These are phyloP conservation scores for Clepsis dumicolana DNA, from an alignment of 2,888 invertebrate genomes.

Conservation along the genomic window DNA sequence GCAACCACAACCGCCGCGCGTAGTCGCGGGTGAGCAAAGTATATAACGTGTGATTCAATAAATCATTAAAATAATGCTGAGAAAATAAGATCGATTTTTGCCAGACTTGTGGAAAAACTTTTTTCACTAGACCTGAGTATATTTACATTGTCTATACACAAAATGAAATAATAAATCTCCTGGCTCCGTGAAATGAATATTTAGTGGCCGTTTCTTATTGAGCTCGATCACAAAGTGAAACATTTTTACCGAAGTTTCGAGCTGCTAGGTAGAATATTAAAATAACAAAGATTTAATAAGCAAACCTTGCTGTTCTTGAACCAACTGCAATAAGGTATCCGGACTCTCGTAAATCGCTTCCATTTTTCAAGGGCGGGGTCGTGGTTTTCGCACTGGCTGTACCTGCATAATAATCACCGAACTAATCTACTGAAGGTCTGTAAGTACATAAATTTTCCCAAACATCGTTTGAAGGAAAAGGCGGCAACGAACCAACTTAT, in stretches of 20 bases:
- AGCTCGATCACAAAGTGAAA: too few relatives aligned
- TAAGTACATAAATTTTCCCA: background rate
- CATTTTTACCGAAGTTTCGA: background rate
- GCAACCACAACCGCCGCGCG: too few relatives aligned
- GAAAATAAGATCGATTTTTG: too few relatives aligned
- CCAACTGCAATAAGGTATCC: slow-evolving; percentile 82
- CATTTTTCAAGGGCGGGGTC: slow-evolving; percentile 75
- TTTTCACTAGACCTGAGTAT: too few relatives aligned
- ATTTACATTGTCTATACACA: too few relatives aligned
- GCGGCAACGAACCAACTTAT: slow-evolving; percentile 5
- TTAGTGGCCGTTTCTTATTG: too few relatives aligned
- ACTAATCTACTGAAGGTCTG: slow-evolving; percentile 1
- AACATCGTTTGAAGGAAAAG: background rate
- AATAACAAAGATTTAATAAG: background rate
- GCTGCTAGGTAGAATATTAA: background rate
- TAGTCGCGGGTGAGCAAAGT: too few relatives aligned
- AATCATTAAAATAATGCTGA: too few relatives aligned
- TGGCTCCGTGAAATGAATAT: too few relatives aligned
- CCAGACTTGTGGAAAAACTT: too few relatives aligned
- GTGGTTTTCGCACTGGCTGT: slow-evolving; percentile 63
- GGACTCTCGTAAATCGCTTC: slow-evolving; percentile 73
- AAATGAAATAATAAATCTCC: too few relatives aligned
- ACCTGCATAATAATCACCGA: slow-evolving; percentile 54
- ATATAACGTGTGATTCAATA: too few relatives aligned
- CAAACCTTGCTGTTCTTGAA: slow-evolving; percentile 81